phyloP scores from a whole-genome alignment of 2,888 invertebrate genomes.

The Pyrocoelia pectoralis region DNA sequence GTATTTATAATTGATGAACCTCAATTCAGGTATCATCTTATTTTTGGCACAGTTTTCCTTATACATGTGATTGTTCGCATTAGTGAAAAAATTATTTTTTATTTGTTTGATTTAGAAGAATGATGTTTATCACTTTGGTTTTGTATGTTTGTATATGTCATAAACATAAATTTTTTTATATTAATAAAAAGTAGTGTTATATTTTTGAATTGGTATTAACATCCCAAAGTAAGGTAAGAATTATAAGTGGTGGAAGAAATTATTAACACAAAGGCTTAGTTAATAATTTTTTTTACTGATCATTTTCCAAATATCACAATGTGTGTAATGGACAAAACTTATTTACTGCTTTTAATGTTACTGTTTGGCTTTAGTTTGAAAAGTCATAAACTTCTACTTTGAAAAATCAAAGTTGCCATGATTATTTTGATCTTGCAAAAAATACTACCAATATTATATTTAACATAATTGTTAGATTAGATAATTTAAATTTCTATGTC shows the following conservation, averaged over 20 bases:
- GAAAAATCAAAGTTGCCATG: no score
- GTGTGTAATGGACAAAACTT: no score
- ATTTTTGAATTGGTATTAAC: neutral
- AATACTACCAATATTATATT: neutral
- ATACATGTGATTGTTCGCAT: conserved; percentile 54
- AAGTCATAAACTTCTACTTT: no score
- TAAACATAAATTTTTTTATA: neutral
- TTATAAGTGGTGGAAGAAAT: neutral
- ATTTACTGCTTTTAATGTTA: no score
- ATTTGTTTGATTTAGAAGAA: conserved; percentile 49
- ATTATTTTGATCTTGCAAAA: no score
- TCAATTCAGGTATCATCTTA: conserved; percentile 47
- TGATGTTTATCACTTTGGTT: conserved; percentile 13
- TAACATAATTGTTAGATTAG: conserved; percentile 2
- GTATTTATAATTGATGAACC: conserved; percentile 34
- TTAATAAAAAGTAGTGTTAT: neutral
- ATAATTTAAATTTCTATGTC: conserved; percentile 8
- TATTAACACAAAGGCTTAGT: neutral
- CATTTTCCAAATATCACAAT: no score
- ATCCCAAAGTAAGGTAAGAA: neutral
- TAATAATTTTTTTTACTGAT: no score
- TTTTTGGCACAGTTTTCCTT: conserved; percentile 52
- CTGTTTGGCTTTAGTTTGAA: no score
- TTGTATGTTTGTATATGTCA: conserved; percentile 6
- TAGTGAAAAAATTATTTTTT: conserved; percentile 54